These are phyloP conservation scores for Cottoperca gobio DNA, from an alignment of 2,797 vertebrate genomes.

Conservation along the genomic window DNA sequence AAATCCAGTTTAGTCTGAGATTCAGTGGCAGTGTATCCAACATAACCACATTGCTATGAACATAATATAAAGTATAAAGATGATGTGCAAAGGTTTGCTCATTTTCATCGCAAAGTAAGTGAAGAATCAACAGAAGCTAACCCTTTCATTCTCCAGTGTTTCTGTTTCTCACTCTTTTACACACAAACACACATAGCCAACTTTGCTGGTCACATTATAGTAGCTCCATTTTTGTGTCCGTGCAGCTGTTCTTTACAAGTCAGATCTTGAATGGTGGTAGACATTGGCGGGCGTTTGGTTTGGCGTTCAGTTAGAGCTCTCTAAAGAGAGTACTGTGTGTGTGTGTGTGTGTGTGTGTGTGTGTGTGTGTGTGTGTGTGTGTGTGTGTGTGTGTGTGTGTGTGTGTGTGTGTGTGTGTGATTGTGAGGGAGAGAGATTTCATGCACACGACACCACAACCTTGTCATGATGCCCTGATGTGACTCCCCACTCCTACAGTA, in stretches of 20 bases:
- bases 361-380: constrained; percentile 23
- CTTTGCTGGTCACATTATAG: constrained; percentile 49
- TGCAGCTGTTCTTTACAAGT: constrained; percentile 81
- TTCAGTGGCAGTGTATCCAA: not conserved
- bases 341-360: constrained; percentile 15
- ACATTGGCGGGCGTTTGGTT: constrained; percentile 72
- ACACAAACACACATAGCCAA: constrained; percentile 22
- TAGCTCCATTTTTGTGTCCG: constrained; percentile 75
- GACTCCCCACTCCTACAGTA: constrained; percentile 34
- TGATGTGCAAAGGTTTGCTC: not conserved
- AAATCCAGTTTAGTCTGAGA: not conserved
- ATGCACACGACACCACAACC: constrained; percentile 22
- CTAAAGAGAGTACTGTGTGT: constrained; percentile 66
- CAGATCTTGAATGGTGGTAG: constrained; percentile 74
- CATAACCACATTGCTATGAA: not conserved
- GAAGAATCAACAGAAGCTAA: constrained; percentile 13
- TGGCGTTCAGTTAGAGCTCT: constrained; percentile 69
- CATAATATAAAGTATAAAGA: not conserved
- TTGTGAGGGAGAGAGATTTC: constrained; percentile 33
- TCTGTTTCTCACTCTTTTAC: constrained; percentile 7
- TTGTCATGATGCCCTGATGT: constrained; percentile 45
- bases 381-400: constrained; percentile 35
- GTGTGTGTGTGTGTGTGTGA: constrained; percentile 19
- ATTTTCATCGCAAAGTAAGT: constrained; percentile 5
- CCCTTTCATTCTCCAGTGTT: constrained; percentile 18